Percentiles rank a stretch among this genome's conserved stretches.
Evolutionary conservation across 1,140 invertebrate species (phyloP).

Genomic region (Diuraphis noxia): DNA sequence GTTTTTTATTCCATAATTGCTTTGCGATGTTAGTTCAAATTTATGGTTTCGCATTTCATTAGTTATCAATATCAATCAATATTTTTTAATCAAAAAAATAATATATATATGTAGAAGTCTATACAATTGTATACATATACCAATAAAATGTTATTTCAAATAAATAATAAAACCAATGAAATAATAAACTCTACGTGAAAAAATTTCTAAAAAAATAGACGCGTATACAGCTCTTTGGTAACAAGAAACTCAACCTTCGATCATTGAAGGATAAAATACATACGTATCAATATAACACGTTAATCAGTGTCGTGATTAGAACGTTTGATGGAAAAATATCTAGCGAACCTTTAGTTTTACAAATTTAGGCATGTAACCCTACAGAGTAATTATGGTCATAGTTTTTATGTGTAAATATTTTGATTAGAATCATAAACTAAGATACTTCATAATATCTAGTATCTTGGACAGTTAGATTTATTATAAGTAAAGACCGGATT

Average conservation of each 20-base stretch:
- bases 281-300: background rate
- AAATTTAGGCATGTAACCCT: too few relatives aligned
- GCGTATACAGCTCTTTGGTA: background rate
- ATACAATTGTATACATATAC: background rate
- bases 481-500: too few relatives aligned
- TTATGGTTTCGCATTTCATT: background rate
- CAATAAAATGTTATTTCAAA: background rate
- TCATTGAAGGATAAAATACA: background rate
- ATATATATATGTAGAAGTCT: background rate
- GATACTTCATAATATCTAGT: too few relatives aligned
- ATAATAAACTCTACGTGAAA: background rate
- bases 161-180: background rate
- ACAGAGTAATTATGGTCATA: too few relatives aligned
- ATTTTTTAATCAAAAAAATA: conserved; percentile 7
- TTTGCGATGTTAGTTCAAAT: background rate
- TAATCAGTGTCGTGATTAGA: too few relatives aligned
- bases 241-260: background rate
- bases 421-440: too few relatives aligned
- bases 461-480: too few relatives aligned
- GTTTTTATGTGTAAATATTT: too few relatives aligned
- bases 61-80: background rate
- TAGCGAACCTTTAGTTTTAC: too few relatives aligned
- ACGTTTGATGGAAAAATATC: too few relatives aligned
- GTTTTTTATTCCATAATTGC: background rate
- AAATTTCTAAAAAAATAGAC: background rate